Conservation (phyloP, 92 coral and sea anemone species). For the Palythoa grandis region DNA sequence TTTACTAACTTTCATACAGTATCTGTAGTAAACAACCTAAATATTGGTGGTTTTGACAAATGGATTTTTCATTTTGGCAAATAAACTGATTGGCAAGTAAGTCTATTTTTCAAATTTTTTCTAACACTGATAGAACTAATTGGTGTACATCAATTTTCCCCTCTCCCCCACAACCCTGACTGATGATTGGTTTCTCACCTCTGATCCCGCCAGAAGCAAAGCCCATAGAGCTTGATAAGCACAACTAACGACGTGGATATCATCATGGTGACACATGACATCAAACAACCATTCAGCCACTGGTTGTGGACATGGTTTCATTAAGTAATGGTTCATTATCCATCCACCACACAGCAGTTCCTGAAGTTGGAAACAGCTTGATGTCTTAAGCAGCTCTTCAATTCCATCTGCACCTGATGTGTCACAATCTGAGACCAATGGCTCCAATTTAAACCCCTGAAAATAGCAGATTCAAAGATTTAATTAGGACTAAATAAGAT, state of each 20-base stretch:
- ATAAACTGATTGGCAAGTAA: too few relatives aligned
- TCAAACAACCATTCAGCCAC: constrained; percentile 91
- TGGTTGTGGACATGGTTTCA: constrained; percentile 79
- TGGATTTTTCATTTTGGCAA: too few relatives aligned
- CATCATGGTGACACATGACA: constrained; percentile 77
- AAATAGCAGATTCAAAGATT: neutral
- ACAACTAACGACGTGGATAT: constrained; percentile 67
- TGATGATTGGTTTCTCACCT: constrained; percentile 54
- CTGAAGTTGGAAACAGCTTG: constrained; percentile 58
- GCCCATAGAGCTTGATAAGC: constrained; percentile 86
- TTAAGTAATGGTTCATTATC: constrained; percentile 83
- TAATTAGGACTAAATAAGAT: neutral
- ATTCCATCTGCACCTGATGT: constrained; percentile 37
- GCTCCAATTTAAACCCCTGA: constrained; percentile 37
- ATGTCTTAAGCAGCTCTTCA: constrained; percentile 52
- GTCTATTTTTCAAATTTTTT: too few relatives aligned
- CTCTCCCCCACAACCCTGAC: neutral
- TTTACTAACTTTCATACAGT: neutral
- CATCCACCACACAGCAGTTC: constrained; percentile 93
- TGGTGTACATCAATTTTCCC: neutral
- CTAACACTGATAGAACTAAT: neutral
- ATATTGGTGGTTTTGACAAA: too few relatives aligned
- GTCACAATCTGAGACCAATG: constrained; percentile 3
- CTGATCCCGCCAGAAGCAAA: constrained; percentile 64
- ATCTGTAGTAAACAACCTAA: too few relatives aligned